Conservation (phyloP, 30 jellyfish, hydroid and myxozoan genomes). For the Morbakka virulenta region DNA sequence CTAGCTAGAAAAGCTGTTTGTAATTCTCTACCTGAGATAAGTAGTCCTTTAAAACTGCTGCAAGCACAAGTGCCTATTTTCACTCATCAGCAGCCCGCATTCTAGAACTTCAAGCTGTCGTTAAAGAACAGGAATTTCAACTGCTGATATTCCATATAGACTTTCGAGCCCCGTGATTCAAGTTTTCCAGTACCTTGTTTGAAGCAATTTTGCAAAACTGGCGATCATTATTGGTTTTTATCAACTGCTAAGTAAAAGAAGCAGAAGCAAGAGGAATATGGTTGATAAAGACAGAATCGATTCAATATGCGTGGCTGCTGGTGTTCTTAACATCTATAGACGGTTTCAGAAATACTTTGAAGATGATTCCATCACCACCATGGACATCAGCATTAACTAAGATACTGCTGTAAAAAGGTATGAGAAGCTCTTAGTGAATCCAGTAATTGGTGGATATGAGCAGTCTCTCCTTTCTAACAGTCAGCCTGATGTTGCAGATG, state of each 20-base stretch:
- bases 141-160: not conserved
- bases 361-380: conserved; percentile 7
- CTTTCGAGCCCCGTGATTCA: not conserved
- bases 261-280: conserved; percentile 13
- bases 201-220: not conserved
- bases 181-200: not conserved
- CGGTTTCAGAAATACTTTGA: conserved; percentile 9
- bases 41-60: not conserved
- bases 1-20: not conserved
- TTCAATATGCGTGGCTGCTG: not conserved
- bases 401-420: not conserved
- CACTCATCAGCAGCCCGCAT: not conserved
- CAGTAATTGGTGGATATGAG: conserved; percentile 13
- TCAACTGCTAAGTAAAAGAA: not conserved
- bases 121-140: not conserved
- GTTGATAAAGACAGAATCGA: not conserved
- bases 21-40: not conserved
- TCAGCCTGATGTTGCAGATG: not conserved
- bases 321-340: not conserved
- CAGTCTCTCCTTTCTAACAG: not conserved
- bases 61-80: not conserved
- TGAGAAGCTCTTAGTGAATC: not conserved
- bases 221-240: not conserved
- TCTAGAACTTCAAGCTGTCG: not conserved
- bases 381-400: not conserved